Conservation (phyloP, 2,797 vertebrate genomes). For the Typhlichthys eigenmanni region DNA sequence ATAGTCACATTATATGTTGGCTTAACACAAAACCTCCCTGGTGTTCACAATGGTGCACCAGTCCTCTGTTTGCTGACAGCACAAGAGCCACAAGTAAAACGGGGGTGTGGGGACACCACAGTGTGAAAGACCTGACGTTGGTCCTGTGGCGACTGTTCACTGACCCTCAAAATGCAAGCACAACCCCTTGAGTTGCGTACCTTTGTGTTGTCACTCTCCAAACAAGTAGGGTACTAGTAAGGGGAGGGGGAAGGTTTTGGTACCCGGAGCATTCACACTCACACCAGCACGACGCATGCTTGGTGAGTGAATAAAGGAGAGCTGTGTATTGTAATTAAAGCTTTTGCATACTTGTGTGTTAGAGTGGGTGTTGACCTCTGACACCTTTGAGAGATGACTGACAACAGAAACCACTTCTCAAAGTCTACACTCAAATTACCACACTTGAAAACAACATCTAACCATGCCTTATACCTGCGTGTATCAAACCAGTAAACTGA, state of each 20-base stretch:
- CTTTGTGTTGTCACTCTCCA: constrained; percentile 72
- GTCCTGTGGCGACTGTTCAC: constrained; percentile 66
- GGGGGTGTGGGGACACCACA: constrained; percentile 31
- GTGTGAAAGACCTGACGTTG: constrained; percentile 73
- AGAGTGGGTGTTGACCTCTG: constrained; percentile 75
- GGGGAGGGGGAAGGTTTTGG: constrained; percentile 27
- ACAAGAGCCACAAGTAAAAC: constrained; percentile 63
- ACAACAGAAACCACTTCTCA: constrained; percentile 71
- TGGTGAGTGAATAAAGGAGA: constrained; percentile 60
- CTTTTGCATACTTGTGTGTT: constrained; percentile 73
- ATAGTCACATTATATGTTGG: constrained; percentile 60
- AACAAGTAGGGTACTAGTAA: constrained; percentile 47
- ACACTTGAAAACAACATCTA: constrained; percentile 65
- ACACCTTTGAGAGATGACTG: constrained; percentile 61
- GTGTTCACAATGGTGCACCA: constrained; percentile 59
- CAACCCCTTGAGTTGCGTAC: constrained; percentile 75
- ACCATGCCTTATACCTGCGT: constrained; percentile 29
- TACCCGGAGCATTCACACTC: constrained; percentile 30
- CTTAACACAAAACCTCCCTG: constrained; percentile 55
- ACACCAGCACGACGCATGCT: constrained; percentile 67
- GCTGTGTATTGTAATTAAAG: constrained; percentile 67
- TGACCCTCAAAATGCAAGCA: constrained; percentile 79
- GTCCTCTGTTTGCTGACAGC: constrained; percentile 74
- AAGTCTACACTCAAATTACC: constrained; percentile 42
- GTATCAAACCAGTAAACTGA: constrained; percentile 42